Evolutionary conservation across 1,140 invertebrate species (phyloP), one percentile per base, ranked within the genome.

Genomic region (Vollenhovia emeryi): DNA sequence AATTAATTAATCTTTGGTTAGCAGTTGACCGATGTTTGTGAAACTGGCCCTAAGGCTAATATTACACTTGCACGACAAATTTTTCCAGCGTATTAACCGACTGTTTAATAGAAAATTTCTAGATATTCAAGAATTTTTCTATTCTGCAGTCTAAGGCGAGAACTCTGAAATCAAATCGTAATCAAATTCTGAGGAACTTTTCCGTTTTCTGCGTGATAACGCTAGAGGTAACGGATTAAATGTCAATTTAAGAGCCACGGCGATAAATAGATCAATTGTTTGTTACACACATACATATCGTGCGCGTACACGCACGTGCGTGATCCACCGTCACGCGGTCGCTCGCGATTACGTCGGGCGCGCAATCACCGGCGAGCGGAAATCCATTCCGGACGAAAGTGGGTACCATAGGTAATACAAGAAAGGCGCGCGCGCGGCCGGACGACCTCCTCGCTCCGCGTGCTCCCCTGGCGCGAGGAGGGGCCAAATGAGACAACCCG

Each of bases 401-500:
- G 27, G n/a, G 66, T 76, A 48, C 57, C 43, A 52, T 76, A 71
- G 83, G 85, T 86, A 84, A 86, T 86, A 86, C 85, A 84, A 83
- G 60, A 73, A 76, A n/a, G n/a, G n/a, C n/a, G n/a, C 27, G 13
- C 6, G 21, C 7, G 9, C 40, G 18, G 48, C 18, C 18, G 7
- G 36, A 21, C 27, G 21, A 88, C 75, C 57, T 89, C 15, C 36
- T 84, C 8, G 8, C 8, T 7, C 7, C 80, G 87, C 71, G 87
- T 94, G 89, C 13, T 93, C 75, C 86, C 91, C 93, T 93, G 89
- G 69, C 93, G 50, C 69, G 90, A 94, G 94, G 93, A 95, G 94
- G 94, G 94, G 93, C 93, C 93, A 92, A 93, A 93, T 92, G 93
- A 94, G 94, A 94, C 93, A 94, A 94, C 93, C 93, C 93, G 94